Base-by-base conservation (phyloP, 2,888 invertebrate genomes). In the Himalopsyche japonica region DNA sequence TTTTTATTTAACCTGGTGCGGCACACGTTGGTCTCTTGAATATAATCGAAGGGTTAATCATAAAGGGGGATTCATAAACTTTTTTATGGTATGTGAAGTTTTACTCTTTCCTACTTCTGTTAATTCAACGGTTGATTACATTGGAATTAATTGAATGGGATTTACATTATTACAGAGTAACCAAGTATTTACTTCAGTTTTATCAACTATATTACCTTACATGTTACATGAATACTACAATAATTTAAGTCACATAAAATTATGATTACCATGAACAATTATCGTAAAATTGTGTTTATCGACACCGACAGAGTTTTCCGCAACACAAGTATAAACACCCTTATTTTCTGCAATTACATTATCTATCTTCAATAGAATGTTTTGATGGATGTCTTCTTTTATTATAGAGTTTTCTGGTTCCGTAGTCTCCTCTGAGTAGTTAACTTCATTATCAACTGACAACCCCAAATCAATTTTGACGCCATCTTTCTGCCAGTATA, bases 301-400 rank as follows among this genome's bases (percentile, higher is more conserved):
- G 79, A 85, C 88, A 7, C 91, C 92, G 0, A 91, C 79, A 0
- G 89, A 87, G 87, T 92, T 92, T 1, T 88, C 88, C 0, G 90
- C 92, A 0, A 88, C 80, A 88, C 92, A 92, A 12, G 90, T 88
- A 83, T 92, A 92, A 0, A 87, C 48, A 0, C 92, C 92, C 0
- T 86, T 87, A n/a, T 91, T 88, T 0, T 88, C 82, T 5, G 30
- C n/a, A 37, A 77, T 76, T 7, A 85, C 79, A 37, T 83, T 76
- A 32, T 86, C 76, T 27, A 86, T 83, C 49, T 27, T 80, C 20
- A 84, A 27, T 27, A 80, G 80, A 1, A 84, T 76, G 8, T 79
- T 48, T 70, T 49, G 24, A 43, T 84, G 47, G 57, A 70, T 27
- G 27, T 70, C 30, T n/a, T 77, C 30, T 43, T 27, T 30, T 4